Conservation (phyloP, 2,113 vertebrate genomes). For the Nanorana parkeri region DNA sequence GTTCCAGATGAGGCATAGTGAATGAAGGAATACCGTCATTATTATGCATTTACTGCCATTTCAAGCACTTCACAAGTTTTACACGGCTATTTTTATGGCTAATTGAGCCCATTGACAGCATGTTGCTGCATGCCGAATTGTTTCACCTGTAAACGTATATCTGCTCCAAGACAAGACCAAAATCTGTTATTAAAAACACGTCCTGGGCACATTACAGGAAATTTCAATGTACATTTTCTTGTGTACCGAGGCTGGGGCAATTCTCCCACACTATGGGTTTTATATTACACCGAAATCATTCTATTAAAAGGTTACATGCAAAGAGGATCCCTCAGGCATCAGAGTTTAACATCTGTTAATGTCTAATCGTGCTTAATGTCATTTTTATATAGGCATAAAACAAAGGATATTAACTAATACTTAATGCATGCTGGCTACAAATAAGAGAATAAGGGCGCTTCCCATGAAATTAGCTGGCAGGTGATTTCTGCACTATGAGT, state of each 20-base stretch:
- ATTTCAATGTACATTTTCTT: neutral
- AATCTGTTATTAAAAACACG: neutral
- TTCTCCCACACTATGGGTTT: conserved; percentile 3
- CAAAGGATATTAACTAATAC: conserved; percentile 54
- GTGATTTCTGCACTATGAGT: neutral
- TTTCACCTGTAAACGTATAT: neutral
- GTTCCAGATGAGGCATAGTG: conserved; percentile 36
- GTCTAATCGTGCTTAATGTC: conserved; percentile 54
- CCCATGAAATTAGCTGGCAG: conserved; percentile 9
- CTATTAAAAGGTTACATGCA: conserved; percentile 55
- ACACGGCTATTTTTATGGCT: conserved; percentile 27
- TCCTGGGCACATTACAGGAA: neutral
- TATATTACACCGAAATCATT: conserved; percentile 41
- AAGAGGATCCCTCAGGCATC: conserved; percentile 46
- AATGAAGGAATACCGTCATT: conserved; percentile 18
- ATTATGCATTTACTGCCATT: conserved; percentile 46
- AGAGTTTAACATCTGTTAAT: conserved; percentile 57
- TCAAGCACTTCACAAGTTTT: conserved; percentile 33
- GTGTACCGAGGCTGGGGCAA: neutral
- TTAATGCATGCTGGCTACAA: conserved; percentile 47
- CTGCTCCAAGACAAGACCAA: neutral
- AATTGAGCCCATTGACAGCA: conserved; percentile 38
- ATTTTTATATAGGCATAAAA: conserved; percentile 57
- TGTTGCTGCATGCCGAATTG: conserved; percentile 6
- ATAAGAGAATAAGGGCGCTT: neutral